phyloP scores from a whole-genome alignment of 2,888 invertebrate species.

The Nomada hirtipes region DNA sequence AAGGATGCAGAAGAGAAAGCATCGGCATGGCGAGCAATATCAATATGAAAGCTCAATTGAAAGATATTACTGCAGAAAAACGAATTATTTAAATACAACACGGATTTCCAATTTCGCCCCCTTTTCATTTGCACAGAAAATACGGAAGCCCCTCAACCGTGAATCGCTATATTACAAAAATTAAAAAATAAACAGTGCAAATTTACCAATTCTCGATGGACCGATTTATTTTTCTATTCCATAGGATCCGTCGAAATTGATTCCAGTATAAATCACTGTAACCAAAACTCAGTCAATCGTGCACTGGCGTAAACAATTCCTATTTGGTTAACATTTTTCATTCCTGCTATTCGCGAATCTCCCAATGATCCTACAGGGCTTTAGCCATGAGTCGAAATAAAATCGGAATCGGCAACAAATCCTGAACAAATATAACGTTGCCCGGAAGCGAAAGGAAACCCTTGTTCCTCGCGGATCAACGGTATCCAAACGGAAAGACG shows the following conservation, averaged over 20 bases:
- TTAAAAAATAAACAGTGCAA: neutral
- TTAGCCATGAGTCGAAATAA: neutral
- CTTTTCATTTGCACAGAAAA: neutral
- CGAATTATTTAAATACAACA: neutral
- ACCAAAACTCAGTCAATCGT: neutral
- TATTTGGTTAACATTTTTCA: slow-evolving; percentile 1
- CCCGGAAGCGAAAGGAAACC: slow-evolving; percentile 23
- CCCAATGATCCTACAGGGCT: neutral
- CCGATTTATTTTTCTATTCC: slow-evolving; percentile 5
- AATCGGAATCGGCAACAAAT: slow-evolving; percentile 14
- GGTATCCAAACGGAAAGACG: slow-evolving; percentile 39
- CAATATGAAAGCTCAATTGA: neutral
- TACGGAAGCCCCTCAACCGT: neutral
- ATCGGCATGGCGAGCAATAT: neutral
- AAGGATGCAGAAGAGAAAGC: no score
- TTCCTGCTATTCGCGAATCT: neutral
- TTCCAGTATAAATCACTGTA: slow-evolving; percentile 5
- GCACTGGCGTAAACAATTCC: slow-evolving; percentile 11
- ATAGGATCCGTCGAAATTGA: slow-evolving; percentile 19
- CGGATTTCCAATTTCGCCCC: no score
- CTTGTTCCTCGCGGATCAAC: slow-evolving; percentile 35
- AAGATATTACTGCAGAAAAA: neutral
- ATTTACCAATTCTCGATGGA: neutral
- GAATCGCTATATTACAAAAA: neutral
- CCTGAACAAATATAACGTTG: neutral